phyloP scores from a whole-genome alignment of 2,113 vertebrate species.

The Callocephalon fimbriatum region DNA sequence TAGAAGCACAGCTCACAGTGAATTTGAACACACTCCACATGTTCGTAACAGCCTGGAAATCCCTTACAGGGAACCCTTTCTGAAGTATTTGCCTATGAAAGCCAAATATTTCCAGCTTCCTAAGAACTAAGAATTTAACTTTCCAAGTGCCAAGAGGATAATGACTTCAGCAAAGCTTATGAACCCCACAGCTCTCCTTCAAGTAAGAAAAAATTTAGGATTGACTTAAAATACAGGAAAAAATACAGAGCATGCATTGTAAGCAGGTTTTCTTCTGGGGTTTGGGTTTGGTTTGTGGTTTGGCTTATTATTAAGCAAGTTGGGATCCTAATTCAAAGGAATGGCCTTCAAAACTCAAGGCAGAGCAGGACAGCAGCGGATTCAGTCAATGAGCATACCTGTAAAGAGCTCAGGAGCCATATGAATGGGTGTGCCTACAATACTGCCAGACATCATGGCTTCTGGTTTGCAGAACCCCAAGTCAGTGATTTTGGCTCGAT shows the following conservation, averaged over 20 bases:
- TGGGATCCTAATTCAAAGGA: neutral
- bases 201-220: neutral
- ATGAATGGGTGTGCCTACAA: constrained; percentile 97
- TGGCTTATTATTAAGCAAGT: neutral
- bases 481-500: constrained; percentile 97
- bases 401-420: constrained; percentile 99
- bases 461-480: constrained; percentile 98
- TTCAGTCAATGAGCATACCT: constrained; percentile 74
- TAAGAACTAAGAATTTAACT: neutral
- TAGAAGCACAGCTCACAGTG: neutral
- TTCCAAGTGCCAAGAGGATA: neutral
- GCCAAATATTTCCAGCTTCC: neutral
- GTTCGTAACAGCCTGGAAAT: neutral
- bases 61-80: neutral
- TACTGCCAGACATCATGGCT: constrained; percentile 99
- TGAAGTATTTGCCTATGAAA: neutral
- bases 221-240: neutral
- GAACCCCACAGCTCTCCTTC: neutral
- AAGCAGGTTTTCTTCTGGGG: neutral
- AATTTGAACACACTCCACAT: neutral
- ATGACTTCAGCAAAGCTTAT: neutral
- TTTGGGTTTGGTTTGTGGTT: too few relatives aligned
- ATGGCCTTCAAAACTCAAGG: neutral
- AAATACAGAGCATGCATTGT: fast-evolving
- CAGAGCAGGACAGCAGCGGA: neutral